Base-by-base conservation (phyloP, 1,140 invertebrate genomes). In the Drosophila orena region DNA sequence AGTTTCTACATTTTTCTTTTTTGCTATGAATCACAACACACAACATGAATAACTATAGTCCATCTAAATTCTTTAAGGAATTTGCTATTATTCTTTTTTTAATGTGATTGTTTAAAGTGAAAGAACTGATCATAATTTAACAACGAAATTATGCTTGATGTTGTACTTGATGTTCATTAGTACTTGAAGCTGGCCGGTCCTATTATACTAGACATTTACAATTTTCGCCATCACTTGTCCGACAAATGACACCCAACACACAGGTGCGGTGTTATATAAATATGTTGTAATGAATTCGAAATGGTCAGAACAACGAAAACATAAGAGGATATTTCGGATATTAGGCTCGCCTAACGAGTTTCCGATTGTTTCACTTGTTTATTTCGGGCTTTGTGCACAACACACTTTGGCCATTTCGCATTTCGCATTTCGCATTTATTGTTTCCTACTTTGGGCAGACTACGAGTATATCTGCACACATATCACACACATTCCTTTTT, bases 241-340 rank as follows among this genome's bases (percentile, higher is more conserved):
- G 62, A 70, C 49, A 37, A 70, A 55, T 70, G 66, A 70, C 66
- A 70, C 62, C 38, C 34, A 27, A 54, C 65, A 69, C 66, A 56
- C 66, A 70, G 66, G 66, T 70, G 66, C 66, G 42, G 27, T 55
- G 34, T 69, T 55, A 46, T 69, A 69, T 69, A 70, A 70, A 17
- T 46, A 56, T 69, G 34, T 46, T 55, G 49, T 46, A 55, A 55
- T 38, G 17, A 38, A 68, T 68, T 55, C 22, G 24, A 38, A 69
- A 20, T 38, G 46, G 37, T 22, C 12, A 40, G 27, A 64, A 64
- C 40, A 50, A 35, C 6, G 34, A 34, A 34, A 44, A 40, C 47
- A 40, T 62, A 24, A 69, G 47, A 44, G 40, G 22, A 30, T 44
- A 34, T 15, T 15, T 14, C n/a, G n/a, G n/a, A n/a, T n/a, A n/a